Conservation (phyloP, 2,797 vertebrate species). For the Acanthornis magna region DNA sequence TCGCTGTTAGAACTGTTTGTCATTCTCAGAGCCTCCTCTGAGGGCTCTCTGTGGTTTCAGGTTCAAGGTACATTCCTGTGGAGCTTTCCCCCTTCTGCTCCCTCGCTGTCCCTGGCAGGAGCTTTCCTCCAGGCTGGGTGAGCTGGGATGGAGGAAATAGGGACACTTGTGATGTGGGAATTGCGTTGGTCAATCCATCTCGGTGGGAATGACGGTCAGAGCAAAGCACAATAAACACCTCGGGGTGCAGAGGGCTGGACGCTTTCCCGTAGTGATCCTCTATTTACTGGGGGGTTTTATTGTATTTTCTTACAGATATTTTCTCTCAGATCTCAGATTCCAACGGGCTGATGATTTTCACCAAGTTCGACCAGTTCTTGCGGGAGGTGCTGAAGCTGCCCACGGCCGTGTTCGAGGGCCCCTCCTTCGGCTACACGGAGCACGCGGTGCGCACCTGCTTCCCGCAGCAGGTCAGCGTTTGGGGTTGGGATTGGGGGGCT, state of each 20-base stretch:
- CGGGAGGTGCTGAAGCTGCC: conserved; percentile 92
- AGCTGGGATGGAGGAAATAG: background rate
- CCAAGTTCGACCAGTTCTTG: conserved; percentile 94
- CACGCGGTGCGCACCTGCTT: conserved; percentile 91
- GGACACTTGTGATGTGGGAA: fast-evolving
- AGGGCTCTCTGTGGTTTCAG: background rate
- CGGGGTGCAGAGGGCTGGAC: background rate
- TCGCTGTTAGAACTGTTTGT: background rate
- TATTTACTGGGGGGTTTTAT: conserved; percentile 25
- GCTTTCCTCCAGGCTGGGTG: background rate
- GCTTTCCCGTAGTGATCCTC: background rate
- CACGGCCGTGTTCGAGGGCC: conserved; percentile 95
- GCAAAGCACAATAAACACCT: background rate
- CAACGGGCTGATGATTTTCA: conserved; percentile 87
- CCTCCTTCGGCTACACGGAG: conserved; percentile 96
- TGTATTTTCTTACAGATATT: conserved; percentile 82
- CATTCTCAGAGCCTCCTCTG: background rate
- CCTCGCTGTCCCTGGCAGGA: background rate
- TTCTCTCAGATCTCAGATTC: conserved; percentile 98
- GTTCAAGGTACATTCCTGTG: background rate
- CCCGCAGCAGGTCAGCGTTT: conserved; percentile 82
- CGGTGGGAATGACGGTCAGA: background rate
- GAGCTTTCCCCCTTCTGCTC: background rate
- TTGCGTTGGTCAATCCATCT: background rate
- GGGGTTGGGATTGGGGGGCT: too few relatives aligned